Evolutionary conservation across 2,113 vertebrate genomes (phyloP), one percentile per base, ranked within the genome.

Genomic region (Hemichromis elongatus): DNA sequence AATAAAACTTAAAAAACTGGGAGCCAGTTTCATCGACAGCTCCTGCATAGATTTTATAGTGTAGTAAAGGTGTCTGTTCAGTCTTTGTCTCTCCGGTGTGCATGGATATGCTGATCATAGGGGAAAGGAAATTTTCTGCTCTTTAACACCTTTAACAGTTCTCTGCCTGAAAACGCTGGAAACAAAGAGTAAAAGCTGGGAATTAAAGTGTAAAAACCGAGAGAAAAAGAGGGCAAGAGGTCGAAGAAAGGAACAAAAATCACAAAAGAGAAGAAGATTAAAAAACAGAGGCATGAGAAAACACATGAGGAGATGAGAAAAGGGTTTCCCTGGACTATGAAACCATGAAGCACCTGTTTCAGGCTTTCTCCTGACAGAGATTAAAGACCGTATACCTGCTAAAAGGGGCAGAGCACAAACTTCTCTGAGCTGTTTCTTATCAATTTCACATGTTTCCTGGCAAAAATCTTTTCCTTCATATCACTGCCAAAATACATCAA

Each of bases 101-200:
- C 7, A 7, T 52, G 8, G 50, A 21, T n/a, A 79, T 50, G 16
- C 53, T 82, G 4, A 77, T 86, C 73, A 61, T 55, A 84, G 78
- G 5, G 81, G 56, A 79, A 79, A 54, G 21, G n/a, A 79, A 30
- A 7, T 14, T 81, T 55, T 54, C 12, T 9, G 10, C 24, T 88
- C 56, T 54, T n/a, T 90, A 79, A 94, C 92, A 73, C 37, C 52
- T 93, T 91, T 87, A 88, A 66, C 92, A 86, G 45, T 8, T 45
- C 40, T 79, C 8, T 5, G 8, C 73, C 28, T 77, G 80, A 82
- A 47, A 53, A 82, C n/a, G 54, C 55, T 33, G 59, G 75, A 85
- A 80, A 86, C 54, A 40, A 18, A 70, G 26, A 79, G 78, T 33
- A 10, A 80, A 73, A 61, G 42, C 59, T 79, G 85, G 11, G 37